Evolutionary conservation across 2,888 invertebrate genomes (phyloP).

Genomic region (Psylliodes chrysocephalus): DNA sequence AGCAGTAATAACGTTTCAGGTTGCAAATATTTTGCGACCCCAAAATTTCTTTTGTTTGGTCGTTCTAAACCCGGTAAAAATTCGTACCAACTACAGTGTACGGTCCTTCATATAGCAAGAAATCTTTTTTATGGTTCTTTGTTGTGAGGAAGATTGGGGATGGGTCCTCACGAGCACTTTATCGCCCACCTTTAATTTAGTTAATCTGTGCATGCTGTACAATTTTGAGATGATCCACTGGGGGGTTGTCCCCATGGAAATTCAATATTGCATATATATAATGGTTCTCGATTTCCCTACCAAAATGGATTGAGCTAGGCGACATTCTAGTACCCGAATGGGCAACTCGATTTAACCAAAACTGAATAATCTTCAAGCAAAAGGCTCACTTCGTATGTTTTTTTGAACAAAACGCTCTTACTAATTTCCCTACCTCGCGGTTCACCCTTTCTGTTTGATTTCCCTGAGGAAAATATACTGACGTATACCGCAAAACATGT

Average conservation of each 20-base stretch:
- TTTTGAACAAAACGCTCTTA: conserved; percentile 5
- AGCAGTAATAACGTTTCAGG: no score
- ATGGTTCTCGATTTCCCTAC: neutral
- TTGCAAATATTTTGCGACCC: no score
- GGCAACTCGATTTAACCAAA: conserved; percentile 9
- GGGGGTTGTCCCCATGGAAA: neutral
- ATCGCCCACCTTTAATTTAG: neutral
- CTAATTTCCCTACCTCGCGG: conserved; percentile 14
- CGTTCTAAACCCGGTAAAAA: no score
- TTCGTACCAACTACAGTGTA: no score
- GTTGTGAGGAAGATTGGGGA: conserved; percentile 11
- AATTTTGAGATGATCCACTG: neutral
- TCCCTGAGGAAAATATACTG: conserved; percentile 30
- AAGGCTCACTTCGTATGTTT: conserved; percentile 16
- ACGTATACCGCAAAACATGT: conserved; percentile 13
- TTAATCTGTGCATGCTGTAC: neutral
- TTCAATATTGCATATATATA: neutral
- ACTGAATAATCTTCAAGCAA: neutral
- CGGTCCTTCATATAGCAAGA: no score
- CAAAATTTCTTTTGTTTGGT: no score
- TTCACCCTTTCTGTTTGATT: conserved; percentile 26
- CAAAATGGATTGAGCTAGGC: neutral
- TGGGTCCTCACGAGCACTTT: conserved; percentile 1
- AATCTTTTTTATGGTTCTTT: no score
- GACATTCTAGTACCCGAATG: conserved; percentile 3